Percentiles rank a stretch among this genome's conserved stretches.
Evolutionary conservation across 1,140 invertebrate genomes (phyloP).

Genomic region (Drosophila seguyi): DNA sequence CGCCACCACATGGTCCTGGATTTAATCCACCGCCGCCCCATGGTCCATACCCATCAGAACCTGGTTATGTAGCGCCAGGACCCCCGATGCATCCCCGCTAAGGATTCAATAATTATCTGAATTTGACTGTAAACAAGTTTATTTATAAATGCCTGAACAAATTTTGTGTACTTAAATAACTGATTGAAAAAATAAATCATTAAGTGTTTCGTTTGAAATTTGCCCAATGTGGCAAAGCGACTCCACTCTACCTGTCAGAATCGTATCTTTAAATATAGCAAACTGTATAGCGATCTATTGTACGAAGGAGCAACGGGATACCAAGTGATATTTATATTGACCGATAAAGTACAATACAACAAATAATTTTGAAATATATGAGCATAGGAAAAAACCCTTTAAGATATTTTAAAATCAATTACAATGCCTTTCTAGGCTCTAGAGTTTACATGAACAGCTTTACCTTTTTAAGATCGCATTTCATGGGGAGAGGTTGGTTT

Average conservation of each 20-base stretch:
- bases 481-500: background rate
- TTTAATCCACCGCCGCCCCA: conserved; percentile 22
- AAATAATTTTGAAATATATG: background rate
- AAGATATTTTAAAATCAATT: too few species aligned
- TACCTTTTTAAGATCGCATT: too few species aligned
- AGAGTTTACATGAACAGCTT: too few species aligned
- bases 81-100: conserved; percentile 13
- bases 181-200: background rate
- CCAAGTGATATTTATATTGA: background rate
- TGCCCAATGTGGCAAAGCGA: background rate
- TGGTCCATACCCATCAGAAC: conserved; percentile 14
- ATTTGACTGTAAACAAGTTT: background rate
- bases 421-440: too few species aligned
- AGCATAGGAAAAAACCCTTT: background rate
- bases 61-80: conserved; percentile 24
- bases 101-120: background rate
- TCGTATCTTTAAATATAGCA: background rate
- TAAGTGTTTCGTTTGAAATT: background rate
- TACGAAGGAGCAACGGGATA: background rate
- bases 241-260: background rate
- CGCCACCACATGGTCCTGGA: conserved; percentile 19
- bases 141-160: too few species aligned
- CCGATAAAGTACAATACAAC: background rate
- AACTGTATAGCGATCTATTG: background rate
- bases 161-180: background rate